phyloP scores from a whole-genome alignment of 2,888 invertebrate species.

The Pseudeuparius sepicola region DNA sequence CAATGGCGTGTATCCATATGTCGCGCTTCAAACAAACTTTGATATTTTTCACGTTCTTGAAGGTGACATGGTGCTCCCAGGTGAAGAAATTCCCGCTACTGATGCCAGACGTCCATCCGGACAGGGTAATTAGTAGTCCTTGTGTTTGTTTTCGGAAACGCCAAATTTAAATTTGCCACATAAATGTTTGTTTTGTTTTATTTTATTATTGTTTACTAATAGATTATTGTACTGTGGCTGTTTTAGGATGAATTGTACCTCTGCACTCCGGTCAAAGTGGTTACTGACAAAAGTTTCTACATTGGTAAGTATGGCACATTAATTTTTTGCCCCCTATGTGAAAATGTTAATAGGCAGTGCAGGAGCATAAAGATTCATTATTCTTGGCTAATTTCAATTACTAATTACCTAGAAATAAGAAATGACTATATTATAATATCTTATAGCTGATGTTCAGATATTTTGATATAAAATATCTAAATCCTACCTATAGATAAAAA shows the following conservation, averaged over 20 bases:
- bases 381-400: too few species aligned
- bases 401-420: too few species aligned
- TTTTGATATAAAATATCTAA: too few species aligned
- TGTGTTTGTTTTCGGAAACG: neutral
- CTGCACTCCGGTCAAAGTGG: conserved; percentile 82
- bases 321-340: too few species aligned
- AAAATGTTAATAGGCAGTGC: too few species aligned
- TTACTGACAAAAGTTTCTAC: conserved; percentile 65
- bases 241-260: conserved; percentile 85
- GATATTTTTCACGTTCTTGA: conserved; percentile 26
- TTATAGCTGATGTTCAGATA: too few species aligned
- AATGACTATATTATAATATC: too few species aligned
- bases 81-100: conserved; percentile 56
- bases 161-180: neutral
- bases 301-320: conserved; percentile 63
- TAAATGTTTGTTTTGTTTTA: too few species aligned
- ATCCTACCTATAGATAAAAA: too few species aligned
- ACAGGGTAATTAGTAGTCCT: conserved; percentile 53
- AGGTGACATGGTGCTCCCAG: conserved; percentile 30
- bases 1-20: conserved; percentile 36
- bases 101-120: conserved; percentile 76
- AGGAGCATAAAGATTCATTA: too few species aligned
- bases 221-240: too few species aligned
- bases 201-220: too few species aligned
- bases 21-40: conserved; percentile 27